Conservation (phyloP, 2,888 invertebrate genomes). For the Sinodicranocentrus sp. region DNA sequence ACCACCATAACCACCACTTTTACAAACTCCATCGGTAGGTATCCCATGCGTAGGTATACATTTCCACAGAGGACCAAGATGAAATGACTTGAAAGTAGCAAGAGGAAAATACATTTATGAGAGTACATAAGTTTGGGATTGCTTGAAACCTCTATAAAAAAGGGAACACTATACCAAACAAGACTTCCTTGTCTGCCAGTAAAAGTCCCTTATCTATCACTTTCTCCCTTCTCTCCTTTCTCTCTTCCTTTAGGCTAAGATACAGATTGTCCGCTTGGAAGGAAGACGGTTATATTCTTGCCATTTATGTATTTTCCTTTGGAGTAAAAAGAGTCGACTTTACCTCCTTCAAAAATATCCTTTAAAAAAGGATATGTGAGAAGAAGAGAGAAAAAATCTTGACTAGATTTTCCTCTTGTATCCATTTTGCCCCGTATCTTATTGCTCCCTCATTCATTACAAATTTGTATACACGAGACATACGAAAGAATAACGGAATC, state of each 20-base stretch:
- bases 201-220: conserved; percentile 60
- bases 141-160: background rate
- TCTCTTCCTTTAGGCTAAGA: conserved; percentile 41
- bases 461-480: conserved; percentile 28
- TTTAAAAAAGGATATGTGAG: too few species aligned
- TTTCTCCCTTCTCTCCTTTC: conserved; percentile 38
- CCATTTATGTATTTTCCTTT: conserved; percentile 17
- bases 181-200: conserved; percentile 39
- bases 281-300: conserved; percentile 10
- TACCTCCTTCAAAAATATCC: too few species aligned
- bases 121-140: conserved; percentile 45
- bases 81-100: conserved; percentile 43
- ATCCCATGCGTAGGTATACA: background rate
- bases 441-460: conserved; percentile 34
- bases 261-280: conserved; percentile 40
- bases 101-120: conserved; percentile 25
- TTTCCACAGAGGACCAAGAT: conserved; percentile 9
- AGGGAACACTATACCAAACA: conserved; percentile 34
- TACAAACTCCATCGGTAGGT: conserved; percentile 28
- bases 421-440: conserved; percentile 53
- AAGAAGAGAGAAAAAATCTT: too few species aligned
- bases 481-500: conserved; percentile 3
- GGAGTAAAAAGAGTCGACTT: conserved; percentile 37
- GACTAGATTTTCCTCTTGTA: conserved; percentile 12
- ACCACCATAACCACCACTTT: conserved; percentile 38